Evolutionary conservation across 2,888 invertebrate species (phyloP), one percentile per base, ranked within the genome.

Genomic region (Cactoblastis cactorum): DNA sequence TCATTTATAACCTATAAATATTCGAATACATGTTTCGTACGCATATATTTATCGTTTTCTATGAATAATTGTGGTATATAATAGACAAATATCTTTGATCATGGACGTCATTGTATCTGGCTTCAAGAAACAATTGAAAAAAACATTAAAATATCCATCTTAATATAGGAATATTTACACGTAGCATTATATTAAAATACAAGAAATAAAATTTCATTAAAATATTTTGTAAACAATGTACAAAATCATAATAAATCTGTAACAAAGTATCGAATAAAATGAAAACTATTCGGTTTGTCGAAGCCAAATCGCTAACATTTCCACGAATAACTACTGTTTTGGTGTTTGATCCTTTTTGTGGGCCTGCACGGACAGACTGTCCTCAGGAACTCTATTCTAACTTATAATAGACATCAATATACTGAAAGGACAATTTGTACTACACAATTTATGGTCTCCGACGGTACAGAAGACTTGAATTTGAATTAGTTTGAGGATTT

Each of bases 241-340:
- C 22, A 22, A 22, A 22, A 28, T 3, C 28, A 28, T 22, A 4
- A 22, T 22, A 4, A 22, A 4, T 22, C 3, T 22, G 5, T 4
- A 3, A 22, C 22, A 22, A 4, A 9, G 1, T 28, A 1, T 28
- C 28, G 9, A 17, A 34, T 33, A 5, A 33, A 14, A 17, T n/a
- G 32, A 28, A 28, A 28, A 28, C 28, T 9, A 35, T 28, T 19
- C 17, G 28, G 28, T 19, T 33, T 17, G 24, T 71, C 67, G 56
- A 78, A 80, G 71, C 67, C 72, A 65, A 54, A 58, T 66, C 69
- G 62, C 56, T 48, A 63, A 59, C 67, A 58, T 65, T 52, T 53
- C 67, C 74, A 72, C 68, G 74, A 77, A 83, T 83, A 83, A 76
- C 88, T 89, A 89, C 85, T 77, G 83, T 77, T 80, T 89, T 88